Evolutionary conservation across 2,888 invertebrate genomes (phyloP).

Genomic region (Cylindroiulus punctatus): DNA sequence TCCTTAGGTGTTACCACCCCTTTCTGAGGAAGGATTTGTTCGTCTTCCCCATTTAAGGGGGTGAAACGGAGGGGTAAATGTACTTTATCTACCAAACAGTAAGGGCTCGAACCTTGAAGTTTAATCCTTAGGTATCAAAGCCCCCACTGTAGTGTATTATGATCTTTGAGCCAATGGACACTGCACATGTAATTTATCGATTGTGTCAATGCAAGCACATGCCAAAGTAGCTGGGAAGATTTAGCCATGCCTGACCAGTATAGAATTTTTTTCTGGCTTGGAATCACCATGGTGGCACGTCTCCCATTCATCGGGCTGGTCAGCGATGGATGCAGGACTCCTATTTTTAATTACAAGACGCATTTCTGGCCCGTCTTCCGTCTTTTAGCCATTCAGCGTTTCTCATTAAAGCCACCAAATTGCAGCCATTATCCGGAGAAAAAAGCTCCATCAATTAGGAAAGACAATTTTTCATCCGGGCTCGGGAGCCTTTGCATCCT

Average conservation of each 20-base stretch:
- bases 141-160: no score
- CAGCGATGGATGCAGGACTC: neutral
- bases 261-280: neutral
- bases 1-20: no score
- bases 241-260: neutral
- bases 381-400: slow-evolving; percentile 18
- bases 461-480: slow-evolving; percentile 1
- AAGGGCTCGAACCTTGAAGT: no score
- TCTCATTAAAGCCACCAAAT: slow-evolving; percentile 18
- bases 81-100: no score
- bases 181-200: no score
- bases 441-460: slow-evolving; percentile 18
- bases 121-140: no score
- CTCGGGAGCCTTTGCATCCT: slow-evolving; percentile 9
- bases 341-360: slow-evolving; percentile 1
- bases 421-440: neutral
- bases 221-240: neutral
- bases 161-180: no score
- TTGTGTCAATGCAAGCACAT: no score
- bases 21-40: no score
- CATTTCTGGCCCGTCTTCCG: slow-evolving; percentile 4
- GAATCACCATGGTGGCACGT: neutral
- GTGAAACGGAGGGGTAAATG: no score
- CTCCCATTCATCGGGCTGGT: neutral
- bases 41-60: no score